phyloP scores from a whole-genome alignment of 2,888 invertebrate species.

The Zootermopsis nevadensis region DNA sequence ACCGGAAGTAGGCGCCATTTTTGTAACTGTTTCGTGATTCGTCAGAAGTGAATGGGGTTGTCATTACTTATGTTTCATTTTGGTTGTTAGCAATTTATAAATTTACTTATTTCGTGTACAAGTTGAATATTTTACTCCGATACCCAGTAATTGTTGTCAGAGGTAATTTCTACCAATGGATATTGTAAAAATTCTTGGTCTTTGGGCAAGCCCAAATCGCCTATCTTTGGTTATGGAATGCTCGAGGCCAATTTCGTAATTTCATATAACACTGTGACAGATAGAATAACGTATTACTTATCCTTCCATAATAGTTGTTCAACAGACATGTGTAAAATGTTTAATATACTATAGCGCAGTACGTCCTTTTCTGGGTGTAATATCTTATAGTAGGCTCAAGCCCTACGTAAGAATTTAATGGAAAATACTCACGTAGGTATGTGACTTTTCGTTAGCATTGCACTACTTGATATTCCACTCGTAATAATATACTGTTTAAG shows the following conservation, averaged over 20 bases:
- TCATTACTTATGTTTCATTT: constrained; percentile 19
- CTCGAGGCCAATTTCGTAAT: constrained; percentile 15
- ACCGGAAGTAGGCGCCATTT: constrained; percentile 51
- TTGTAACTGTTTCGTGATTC: constrained; percentile 45
- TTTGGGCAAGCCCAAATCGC: constrained; percentile 3
- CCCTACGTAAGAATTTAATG: background rate
- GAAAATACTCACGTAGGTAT: no score
- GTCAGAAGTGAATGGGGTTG: constrained; percentile 46
- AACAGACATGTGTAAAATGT: background rate
- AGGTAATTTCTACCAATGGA: background rate
- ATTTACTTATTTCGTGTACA: background rate
- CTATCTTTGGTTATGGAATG: constrained; percentile 49
- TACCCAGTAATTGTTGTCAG: background rate
- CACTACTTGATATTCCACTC: no score
- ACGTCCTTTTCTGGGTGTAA: background rate
- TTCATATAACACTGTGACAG: background rate
- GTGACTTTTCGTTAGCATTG: no score
- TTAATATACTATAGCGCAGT: background rate
- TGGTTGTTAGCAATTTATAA: background rate
- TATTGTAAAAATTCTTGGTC: background rate
- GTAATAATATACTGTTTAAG: no score
- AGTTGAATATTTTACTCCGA: background rate
- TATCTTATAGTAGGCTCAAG: background rate
- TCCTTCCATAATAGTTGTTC: background rate
- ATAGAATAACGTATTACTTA: background rate